Conservation (phyloP, 2,888 invertebrate species). For the Drosophila kuntzei region DNA sequence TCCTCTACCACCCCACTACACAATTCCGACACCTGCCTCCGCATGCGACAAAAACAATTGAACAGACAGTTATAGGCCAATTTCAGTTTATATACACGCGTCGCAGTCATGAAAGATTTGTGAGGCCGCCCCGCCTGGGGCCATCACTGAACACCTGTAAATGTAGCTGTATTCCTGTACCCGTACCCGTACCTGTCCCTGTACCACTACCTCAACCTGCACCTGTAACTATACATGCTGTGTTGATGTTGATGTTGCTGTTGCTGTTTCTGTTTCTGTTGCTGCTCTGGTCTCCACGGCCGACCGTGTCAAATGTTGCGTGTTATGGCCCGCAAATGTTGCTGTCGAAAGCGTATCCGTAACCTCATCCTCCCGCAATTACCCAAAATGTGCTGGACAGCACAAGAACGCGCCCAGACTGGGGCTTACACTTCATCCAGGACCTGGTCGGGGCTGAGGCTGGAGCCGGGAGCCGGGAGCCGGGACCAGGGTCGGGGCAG, state of each 20-base stretch:
- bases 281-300: conserved; percentile 34
- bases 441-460: conserved; percentile 1
- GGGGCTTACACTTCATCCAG: conserved; percentile 5
- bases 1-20: not conserved
- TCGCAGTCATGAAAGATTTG: conserved; percentile 78
- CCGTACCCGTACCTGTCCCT: conserved; percentile 9
- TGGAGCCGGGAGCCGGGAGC: not conserved
- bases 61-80: conserved; percentile 81
- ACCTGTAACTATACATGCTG: conserved; percentile 28
- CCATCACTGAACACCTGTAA: conserved; percentile 53
- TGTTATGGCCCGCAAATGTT: conserved; percentile 79
- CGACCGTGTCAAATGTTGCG: conserved; percentile 77
- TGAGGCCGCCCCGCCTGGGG: conserved; percentile 46
- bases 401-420: conserved; percentile 23
- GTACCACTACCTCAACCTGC: conserved; percentile 3
- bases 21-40: conserved; percentile 13
- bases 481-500: not conserved
- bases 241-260: conserved; percentile 27
- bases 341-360: conserved; percentile 75
- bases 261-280: conserved; percentile 29
- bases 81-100: conserved; percentile 78
- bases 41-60: conserved; percentile 73
- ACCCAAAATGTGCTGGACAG: conserved; percentile 36
- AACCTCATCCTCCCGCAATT: conserved; percentile 47
- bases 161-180: conserved; percentile 15